These are phyloP conservation scores for Mellivora capensis DNA, from an alignment of 2,113 vertebrate genomes.

Conservation along the genomic window DNA sequence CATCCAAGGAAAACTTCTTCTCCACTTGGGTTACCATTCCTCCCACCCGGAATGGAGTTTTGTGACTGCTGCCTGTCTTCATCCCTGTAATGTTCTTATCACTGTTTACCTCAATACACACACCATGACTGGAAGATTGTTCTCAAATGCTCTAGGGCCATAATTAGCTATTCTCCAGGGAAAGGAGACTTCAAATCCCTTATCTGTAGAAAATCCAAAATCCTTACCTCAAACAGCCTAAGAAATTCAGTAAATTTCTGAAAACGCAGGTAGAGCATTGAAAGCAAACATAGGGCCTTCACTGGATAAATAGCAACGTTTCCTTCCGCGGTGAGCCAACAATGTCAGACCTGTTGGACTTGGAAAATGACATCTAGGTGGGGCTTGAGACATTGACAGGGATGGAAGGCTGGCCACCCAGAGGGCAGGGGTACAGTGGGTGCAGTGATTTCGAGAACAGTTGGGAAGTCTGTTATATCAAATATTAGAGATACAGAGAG, in stretches of 20 bases:
- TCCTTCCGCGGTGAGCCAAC: not conserved
- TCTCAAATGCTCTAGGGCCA: not conserved
- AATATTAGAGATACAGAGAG: not conserved
- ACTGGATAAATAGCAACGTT: not conserved
- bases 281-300: not conserved
- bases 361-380: not conserved
- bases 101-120: not conserved
- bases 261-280: not conserved
- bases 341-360: not conserved
- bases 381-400: not conserved
- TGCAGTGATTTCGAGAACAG: not conserved
- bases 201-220: not conserved
- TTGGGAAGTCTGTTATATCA: not conserved
- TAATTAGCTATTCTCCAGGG: not conserved
- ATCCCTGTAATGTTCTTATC: not conserved
- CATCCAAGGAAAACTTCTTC: not conserved
- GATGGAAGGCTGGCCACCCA: not conserved
- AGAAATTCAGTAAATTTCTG: not conserved
- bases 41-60: not conserved
- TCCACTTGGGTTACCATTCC: not conserved
- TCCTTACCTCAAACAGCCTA: not conserved
- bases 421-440: no score
- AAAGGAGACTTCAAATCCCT: not conserved
- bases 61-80: not conserved
- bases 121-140: not conserved